These are phyloP conservation scores for Pteronotus mesoamericanus DNA, from an alignment of 2,797 vertebrate species.

Conservation along the genomic window DNA sequence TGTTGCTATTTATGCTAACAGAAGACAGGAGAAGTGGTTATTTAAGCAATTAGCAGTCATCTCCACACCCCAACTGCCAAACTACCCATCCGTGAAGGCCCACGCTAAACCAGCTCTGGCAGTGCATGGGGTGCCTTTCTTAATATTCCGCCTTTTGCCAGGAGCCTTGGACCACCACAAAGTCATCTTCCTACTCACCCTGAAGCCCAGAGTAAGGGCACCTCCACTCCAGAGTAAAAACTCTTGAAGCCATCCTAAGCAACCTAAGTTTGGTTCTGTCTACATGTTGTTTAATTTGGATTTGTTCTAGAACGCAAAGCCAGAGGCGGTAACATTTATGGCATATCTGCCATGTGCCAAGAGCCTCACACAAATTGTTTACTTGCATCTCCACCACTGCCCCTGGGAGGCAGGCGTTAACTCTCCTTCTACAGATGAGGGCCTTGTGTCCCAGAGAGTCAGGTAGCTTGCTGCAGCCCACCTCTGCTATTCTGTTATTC, in stretches of 20 bases:
- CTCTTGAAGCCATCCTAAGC: not conserved
- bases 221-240: not conserved
- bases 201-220: not conserved
- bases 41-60: not conserved
- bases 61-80: not conserved
- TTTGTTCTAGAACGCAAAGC: not conserved
- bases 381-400: not conserved
- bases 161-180: not conserved
- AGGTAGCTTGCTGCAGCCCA: too few relatives aligned
- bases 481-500: not conserved
- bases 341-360: not conserved
- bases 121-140: not conserved
- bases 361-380: rapidly evolving
- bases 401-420: not conserved
- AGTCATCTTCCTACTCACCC: not conserved
- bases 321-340: not conserved
- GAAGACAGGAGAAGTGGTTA: not conserved
- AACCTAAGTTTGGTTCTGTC: not conserved
- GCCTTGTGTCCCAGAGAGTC: not conserved
- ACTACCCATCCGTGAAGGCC: not conserved
- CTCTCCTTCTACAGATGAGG: not conserved
- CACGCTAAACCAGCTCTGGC: not conserved
- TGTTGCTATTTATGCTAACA: not conserved
- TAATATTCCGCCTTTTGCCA: not conserved
- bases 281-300: not conserved